Conservation (phyloP, 2,888 invertebrate species). For the Operophtera brumata region DNA sequence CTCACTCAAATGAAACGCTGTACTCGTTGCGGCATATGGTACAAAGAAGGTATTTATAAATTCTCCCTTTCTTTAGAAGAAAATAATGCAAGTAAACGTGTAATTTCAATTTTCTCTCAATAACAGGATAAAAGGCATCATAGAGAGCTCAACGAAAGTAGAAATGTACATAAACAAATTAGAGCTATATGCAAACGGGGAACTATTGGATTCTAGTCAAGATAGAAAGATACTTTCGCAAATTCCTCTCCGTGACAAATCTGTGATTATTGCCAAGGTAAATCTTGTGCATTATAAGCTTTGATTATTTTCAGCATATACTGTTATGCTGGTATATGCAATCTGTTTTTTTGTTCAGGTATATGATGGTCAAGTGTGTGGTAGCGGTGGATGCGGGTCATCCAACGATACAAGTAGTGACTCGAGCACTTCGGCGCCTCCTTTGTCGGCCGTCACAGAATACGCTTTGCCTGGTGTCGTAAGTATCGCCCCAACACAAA, state of each 20-base stretch:
- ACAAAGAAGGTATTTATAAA: slow-evolving; percentile 77
- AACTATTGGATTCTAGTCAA: slow-evolving; percentile 91
- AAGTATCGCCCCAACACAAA: slow-evolving; percentile 51
- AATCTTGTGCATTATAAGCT: neutral
- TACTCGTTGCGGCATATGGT: slow-evolving; percentile 91
- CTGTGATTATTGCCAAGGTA: slow-evolving; percentile 83
- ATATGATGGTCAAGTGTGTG: slow-evolving; percentile 73
- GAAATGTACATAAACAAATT: slow-evolving; percentile 95
- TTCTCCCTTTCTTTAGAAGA: neutral
- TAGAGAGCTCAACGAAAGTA: slow-evolving; percentile 87
- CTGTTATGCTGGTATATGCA: too few species aligned
- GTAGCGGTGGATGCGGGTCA: slow-evolving; percentile 74
- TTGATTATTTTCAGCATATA: too few species aligned
- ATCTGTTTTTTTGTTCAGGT: slow-evolving; percentile 44
- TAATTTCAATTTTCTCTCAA: slow-evolving; percentile 3
- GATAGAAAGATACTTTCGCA: slow-evolving; percentile 93
- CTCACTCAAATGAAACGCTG: slow-evolving; percentile 96
- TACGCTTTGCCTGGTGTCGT: slow-evolving; percentile 95
- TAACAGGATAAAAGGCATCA: slow-evolving; percentile 69
- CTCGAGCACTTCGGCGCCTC: slow-evolving; percentile 95
- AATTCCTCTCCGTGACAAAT: slow-evolving; percentile 93
- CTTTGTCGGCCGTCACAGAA: slow-evolving; percentile 93
- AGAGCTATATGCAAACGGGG: slow-evolving; percentile 94
- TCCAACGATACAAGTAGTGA: slow-evolving; percentile 94
- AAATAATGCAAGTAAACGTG: too few species aligned